Conservation (phyloP, 2,113 vertebrate genomes). For the Emydocephalus ijimae region DNA sequence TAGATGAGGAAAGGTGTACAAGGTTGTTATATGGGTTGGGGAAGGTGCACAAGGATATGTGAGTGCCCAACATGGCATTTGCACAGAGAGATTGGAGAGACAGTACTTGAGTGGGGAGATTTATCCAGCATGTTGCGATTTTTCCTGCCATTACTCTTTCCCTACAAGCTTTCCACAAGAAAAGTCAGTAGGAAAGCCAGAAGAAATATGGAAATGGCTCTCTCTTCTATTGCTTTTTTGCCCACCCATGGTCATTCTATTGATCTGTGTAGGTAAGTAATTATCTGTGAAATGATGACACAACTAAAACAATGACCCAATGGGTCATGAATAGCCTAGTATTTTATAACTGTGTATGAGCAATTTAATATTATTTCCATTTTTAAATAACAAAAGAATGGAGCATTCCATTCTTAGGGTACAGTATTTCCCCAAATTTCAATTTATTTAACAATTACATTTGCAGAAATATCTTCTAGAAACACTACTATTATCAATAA, state of each 20-base stretch:
- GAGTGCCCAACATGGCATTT: not conserved
- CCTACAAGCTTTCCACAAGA: not conserved
- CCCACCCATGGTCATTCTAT: not conserved
- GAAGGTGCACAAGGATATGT: not conserved
- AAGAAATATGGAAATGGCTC: not conserved
- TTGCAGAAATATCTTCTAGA: not conserved
- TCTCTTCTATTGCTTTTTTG: not conserved
- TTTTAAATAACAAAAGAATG: conserved; percentile 42
- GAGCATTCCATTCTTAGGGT: conserved; percentile 6
- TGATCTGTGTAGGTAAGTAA: not conserved
- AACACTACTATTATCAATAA: not conserved
- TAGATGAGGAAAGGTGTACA: not conserved
- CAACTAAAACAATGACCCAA: not conserved
- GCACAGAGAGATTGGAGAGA: not conserved
- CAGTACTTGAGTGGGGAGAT: not conserved
- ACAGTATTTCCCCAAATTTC: not conserved
- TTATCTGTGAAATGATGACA: not conserved
- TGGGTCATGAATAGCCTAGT: conserved; percentile 13
- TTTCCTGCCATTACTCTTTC: too few species aligned
- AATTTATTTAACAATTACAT: not conserved
- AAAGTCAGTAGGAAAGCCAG: not conserved
- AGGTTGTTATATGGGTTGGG: not conserved
- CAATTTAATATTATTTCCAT: conserved; percentile 24
- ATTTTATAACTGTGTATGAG: conserved; percentile 20
- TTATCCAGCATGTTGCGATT: not conserved